Evolutionary conservation across 2,113 vertebrate genomes (phyloP).

Genomic region (Anoura caudifer): DNA sequence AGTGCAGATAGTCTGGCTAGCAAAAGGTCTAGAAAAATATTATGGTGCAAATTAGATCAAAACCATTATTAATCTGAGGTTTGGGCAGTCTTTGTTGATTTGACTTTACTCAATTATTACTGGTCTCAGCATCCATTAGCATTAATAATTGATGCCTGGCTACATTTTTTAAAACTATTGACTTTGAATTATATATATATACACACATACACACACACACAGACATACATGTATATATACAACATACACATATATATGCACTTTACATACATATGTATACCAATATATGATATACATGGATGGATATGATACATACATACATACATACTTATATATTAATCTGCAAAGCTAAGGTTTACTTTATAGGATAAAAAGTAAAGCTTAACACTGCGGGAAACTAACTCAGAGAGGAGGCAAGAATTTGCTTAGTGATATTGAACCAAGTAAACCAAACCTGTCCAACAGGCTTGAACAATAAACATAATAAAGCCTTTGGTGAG

Average conservation of each 20-base stretch:
- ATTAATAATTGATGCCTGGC: not conserved
- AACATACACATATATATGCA: no score
- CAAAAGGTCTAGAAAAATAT: not conserved
- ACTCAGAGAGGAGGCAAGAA: not conserved
- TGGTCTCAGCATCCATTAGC: not conserved
- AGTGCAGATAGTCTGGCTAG: not conserved
- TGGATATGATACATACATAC: not conserved
- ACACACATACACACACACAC: not conserved
- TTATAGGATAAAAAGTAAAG: not conserved
- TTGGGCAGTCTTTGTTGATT: not conserved
- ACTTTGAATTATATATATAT: not conserved
- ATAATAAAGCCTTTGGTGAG: slow-evolving; percentile 35
- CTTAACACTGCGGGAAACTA: not conserved
- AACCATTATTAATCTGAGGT: not conserved
- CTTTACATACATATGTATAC: not conserved
- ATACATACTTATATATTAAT: not conserved
- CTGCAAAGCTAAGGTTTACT: not conserved
- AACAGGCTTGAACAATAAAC: slow-evolving; percentile 26
- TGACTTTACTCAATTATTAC: not conserved
- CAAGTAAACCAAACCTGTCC: slow-evolving; percentile 44
- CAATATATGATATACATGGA: not conserved
- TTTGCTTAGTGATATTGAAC: slow-evolving; percentile 3
- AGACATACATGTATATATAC: not conserved
- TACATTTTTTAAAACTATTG: slow-evolving; percentile 18
- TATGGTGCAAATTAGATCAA: not conserved